phyloP scores from a whole-genome alignment of 2,888 invertebrate species.

The Plusia festucae region DNA sequence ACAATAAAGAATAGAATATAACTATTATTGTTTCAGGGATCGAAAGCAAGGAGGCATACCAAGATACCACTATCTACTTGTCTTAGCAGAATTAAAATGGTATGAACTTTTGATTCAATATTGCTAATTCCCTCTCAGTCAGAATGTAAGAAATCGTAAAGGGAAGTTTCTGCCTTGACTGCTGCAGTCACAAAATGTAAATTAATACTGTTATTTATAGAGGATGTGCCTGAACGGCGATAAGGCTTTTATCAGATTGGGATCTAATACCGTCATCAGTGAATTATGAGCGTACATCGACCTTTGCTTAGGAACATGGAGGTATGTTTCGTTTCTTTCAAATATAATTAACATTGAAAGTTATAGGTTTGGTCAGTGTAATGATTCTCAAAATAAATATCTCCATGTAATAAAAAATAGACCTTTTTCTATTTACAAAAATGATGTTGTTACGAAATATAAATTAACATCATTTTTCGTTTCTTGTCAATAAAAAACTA shows the following conservation, averaged over 20 bases:
- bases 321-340: conserved; percentile 10
- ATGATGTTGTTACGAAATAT: too few relatives aligned
- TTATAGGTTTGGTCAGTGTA: neutral
- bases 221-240: conserved; percentile 37
- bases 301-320: conserved; percentile 18
- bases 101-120: neutral
- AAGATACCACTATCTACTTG: neutral
- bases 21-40: neutral
- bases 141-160: conserved; percentile 1
- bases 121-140: neutral
- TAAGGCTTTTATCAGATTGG: conserved; percentile 30
- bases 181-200: conserved; percentile 30
- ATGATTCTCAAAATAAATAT: too few relatives aligned
- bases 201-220: conserved; percentile 52
- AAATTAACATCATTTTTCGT: too few relatives aligned
- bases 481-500: too few relatives aligned
- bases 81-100: neutral
- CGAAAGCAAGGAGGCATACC: neutral
- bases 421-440: too few relatives aligned
- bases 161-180: conserved; percentile 11
- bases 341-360: neutral
- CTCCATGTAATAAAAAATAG: too few relatives aligned
- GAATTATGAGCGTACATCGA: conserved; percentile 14
- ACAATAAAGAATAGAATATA: too few relatives aligned
- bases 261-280: conserved; percentile 32